Base-by-base conservation (phyloP, 2,113 vertebrate genomes). In the Rhodinocichla rosea region DNA sequence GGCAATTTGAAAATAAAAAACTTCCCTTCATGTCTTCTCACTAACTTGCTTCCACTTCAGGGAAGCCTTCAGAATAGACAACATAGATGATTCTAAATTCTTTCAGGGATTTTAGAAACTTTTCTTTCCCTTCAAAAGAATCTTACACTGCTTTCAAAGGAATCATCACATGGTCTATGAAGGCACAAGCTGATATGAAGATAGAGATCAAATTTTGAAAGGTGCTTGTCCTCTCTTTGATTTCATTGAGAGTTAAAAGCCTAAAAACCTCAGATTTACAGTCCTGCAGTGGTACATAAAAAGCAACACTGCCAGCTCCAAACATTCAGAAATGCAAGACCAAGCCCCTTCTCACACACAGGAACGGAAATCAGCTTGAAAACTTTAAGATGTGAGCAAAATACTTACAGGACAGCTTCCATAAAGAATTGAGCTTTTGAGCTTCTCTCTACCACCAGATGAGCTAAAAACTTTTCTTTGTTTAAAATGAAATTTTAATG, bases 1-100 rank as follows among this genome's bases (percentile, higher is more conserved):
- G 49, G 44, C 50, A 83, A 83, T 73, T 92, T 7, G 3, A 77
- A 95, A 95, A 94, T n/a, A 83, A 95, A 89, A 91, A 76, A 19
- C 52, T 90, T 69, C 55, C 63, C 33, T 22, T 89, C 57, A 52
- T 33, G 45, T 70, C 65, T 90, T 87, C 67, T 82, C 28, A 32
- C 45, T 83, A 68, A 85, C 42, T 78, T 81, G 30, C 19, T 73
- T 80, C 59, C 27, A 82, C 50, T 64, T 69, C 70, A 85, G 50
- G 15, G 40, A 82, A 87, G 49, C 20, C 28, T 49, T 44, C 49
- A 90, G 49, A 87, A 91, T 1, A 94, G 27, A 69, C 30, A 85
- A 85, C 50, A 87, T 1, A 68, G 37, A 39, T 49, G 32, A 89
- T 79, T 91, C 45, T 20, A 76, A 73, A 15, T 79, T 92, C 55